Conservation (phyloP, 64 coral and sea anemone species). For the Actinia tenebrosa region DNA sequence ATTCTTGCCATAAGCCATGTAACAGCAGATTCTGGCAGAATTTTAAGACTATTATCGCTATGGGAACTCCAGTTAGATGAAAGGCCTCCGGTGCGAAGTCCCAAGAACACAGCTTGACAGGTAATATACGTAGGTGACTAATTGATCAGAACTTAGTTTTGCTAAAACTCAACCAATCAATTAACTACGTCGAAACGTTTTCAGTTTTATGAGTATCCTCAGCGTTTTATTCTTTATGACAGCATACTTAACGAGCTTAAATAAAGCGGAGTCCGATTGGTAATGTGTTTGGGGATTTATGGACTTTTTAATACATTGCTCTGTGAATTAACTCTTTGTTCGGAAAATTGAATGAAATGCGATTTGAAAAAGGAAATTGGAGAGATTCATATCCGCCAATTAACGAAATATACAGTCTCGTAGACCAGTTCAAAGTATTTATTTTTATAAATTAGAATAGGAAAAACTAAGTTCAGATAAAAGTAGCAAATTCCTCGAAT, state of each 20-base stretch:
- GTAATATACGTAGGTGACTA: background rate
- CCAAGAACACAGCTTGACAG: background rate
- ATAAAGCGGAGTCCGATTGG: background rate
- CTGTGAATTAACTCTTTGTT: background rate
- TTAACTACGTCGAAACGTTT: background rate
- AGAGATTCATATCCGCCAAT: background rate
- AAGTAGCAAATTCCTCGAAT: too few species aligned
- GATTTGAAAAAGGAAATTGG: background rate
- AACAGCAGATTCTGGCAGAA: background rate
- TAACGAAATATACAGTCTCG: background rate
- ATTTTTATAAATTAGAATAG: too few species aligned
- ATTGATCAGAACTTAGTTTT: background rate
- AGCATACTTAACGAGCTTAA: background rate
- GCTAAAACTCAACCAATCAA: background rate
- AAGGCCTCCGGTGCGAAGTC: background rate
- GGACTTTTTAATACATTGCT: background rate
- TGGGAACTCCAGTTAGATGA: background rate
- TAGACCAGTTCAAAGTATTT: background rate
- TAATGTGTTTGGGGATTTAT: background rate
- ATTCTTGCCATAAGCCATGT: background rate
- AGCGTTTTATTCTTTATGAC: background rate
- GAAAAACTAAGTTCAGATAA: too few species aligned
- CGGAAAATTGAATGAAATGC: background rate
- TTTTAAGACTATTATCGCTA: background rate
- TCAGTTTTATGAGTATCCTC: background rate